phyloP scores from a whole-genome alignment of 37 sponge, comb jelly and placozoan species.

The Corticium candelabrum region DNA sequence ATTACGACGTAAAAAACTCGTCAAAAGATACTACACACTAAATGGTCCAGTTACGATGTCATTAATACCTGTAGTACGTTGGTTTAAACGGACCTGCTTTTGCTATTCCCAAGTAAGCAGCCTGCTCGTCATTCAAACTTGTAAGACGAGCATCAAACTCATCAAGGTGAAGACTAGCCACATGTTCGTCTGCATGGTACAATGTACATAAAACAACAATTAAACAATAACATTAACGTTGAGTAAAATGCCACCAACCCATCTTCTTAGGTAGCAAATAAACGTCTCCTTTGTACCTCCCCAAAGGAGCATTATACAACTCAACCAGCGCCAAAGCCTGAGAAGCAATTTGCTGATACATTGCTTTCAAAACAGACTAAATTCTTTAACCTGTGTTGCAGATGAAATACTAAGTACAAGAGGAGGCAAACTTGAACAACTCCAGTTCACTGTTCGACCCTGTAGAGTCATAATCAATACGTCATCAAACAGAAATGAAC shows the following conservation, averaged over 20 bases:
- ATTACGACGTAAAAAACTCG: too few relatives aligned
- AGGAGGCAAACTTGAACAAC: conserved; percentile 58
- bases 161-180: conserved; percentile 70
- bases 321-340: conserved; percentile 56
- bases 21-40: too few relatives aligned
- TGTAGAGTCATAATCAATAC: too few relatives aligned
- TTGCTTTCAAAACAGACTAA: not conserved
- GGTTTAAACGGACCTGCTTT: conserved; percentile 78
- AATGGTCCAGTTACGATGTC: too few relatives aligned
- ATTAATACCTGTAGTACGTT: conserved; percentile 67
- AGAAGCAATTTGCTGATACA: not conserved
- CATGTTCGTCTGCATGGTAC: conserved; percentile 62
- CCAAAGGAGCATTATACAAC: conserved; percentile 56
- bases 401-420: conserved; percentile 73
- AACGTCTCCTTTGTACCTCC: conserved; percentile 70
- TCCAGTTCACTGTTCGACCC: conserved; percentile 64
- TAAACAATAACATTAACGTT: not conserved
- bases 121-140: conserved; percentile 61
- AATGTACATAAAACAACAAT: not conserved
- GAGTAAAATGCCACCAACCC: conserved; percentile 32
- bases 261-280: conserved; percentile 82
- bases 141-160: conserved; percentile 71
- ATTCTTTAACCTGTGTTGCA: conserved; percentile 56
- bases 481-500: too few relatives aligned
- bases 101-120: conserved; percentile 58